A percentile compares a stretch with the other conserved stretches of the same genome.
Evolutionary conservation across 1,140 invertebrate species (phyloP).

Genomic region (Eriosoma lanigerum): DNA sequence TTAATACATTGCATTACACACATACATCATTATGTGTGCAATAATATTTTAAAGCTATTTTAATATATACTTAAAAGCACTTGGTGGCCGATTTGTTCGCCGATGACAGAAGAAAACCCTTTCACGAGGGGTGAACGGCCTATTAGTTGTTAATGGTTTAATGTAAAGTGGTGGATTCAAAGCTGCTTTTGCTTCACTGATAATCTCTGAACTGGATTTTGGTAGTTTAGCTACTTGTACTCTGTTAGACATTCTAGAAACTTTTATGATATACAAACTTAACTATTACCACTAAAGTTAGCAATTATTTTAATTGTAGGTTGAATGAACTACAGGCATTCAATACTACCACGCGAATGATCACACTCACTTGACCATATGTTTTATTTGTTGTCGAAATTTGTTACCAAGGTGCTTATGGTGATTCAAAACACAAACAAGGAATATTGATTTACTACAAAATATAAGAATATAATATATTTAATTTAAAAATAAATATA

Average conservation of each 20-base stretch:
- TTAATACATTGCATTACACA: no score
- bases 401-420: constrained; percentile 26
- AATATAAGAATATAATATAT: neutral
- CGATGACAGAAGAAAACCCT: constrained; percentile 69
- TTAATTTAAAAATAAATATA: neutral
- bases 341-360: neutral
- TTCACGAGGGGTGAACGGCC: constrained; percentile 79
- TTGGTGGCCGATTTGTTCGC: constrained; percentile 63
- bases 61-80: constrained; percentile 37
- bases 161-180: constrained; percentile 56
- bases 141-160: constrained; percentile 67
- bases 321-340: neutral
- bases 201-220: constrained; percentile 65
- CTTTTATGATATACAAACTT: neutral
- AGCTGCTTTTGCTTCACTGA: constrained; percentile 72
- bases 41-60: neutral
- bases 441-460: constrained; percentile 25
- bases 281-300: neutral
- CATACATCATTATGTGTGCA: neutral
- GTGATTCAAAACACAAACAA: neutral
- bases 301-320: neutral
- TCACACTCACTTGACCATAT: neutral
- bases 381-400: constrained; percentile 2
- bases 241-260: constrained; percentile 2
- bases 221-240: constrained; percentile 29